Evolutionary conservation across 2,888 invertebrate species (phyloP), one percentile per base, ranked within the genome.

Genomic region (Tetanocera ferruginea): DNA sequence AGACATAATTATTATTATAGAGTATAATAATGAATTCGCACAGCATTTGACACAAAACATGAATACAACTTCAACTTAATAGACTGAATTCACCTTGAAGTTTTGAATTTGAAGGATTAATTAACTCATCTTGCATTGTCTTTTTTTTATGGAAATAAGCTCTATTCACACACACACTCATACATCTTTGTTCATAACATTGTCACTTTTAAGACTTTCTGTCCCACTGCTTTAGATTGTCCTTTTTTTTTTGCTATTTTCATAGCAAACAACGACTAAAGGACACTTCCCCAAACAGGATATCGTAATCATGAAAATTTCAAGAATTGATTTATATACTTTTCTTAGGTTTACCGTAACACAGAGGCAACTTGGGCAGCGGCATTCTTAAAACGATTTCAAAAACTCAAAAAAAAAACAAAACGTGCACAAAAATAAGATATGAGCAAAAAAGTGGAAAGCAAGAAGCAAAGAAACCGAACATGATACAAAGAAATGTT

Each of bases 291-390:
- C 57, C 69, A 78, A 76, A 78, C 75, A 74, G 76, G 71, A 76
- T 74, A 76, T 78, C 77, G 79, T 25, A 70, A 78, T 80, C 55
- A 25, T 79, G 78, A 76, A 76, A 74, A 79, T 76, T 76, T 74
- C 72, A 62, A 67, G 79, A 78, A 79, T 80, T 80, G 79, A 76
- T 79, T 80, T 80, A 80, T 79, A 64, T 72, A 31, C 76, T 52
- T 69, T 76, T 77, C 70, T 78, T 31, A 19, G 75, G 52, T 67
- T 67, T 25, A 55, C 37, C 62, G 37, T 55, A 76, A 51, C 31
- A 25, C 76, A 17, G 55, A n/a, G 57, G 34, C 34, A 55, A 52
- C 31, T 49, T 19, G 34, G 28, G 14, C 43, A 64, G 25, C 37
- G 28, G 57, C 23, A 11, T 37, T 19, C 23, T 14, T 19, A 37